A percentile compares a stretch with the other conserved stretches of the same genome.
Conservation (phyloP, 2,888 invertebrate genomes). For the Cancer borealis region DNA sequence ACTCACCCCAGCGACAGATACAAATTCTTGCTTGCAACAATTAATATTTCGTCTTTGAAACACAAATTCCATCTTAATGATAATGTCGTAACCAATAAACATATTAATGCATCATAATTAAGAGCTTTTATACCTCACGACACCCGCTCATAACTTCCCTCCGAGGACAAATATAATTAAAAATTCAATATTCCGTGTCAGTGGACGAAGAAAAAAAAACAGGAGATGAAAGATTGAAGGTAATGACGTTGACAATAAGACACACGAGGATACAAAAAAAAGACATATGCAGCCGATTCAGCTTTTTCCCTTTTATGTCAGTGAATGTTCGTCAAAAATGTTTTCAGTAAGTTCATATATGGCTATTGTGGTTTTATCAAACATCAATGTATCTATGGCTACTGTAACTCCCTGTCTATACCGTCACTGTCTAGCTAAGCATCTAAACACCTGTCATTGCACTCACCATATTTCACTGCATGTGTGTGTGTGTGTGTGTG, state of each 20-base stretch:
- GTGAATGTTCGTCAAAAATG: too few relatives aligned
- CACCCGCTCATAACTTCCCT: conserved; percentile 39
- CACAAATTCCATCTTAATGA: conserved; percentile 36
- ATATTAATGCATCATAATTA: conserved; percentile 60
- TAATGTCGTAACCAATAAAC: conserved; percentile 39
- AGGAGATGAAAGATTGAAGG: background rate
- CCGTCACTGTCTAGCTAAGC: background rate
- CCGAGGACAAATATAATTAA: conserved; percentile 52
- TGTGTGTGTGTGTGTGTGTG: conserved; percentile 32
- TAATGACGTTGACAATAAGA: background rate
- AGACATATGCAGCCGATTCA: background rate
- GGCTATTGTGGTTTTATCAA: background rate
- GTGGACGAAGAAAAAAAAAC: conserved; percentile 5
- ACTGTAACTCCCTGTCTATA: background rate
- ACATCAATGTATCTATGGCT: background rate
- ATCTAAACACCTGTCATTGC: background rate
- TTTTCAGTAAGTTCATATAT: too few relatives aligned
- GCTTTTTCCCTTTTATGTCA: too few relatives aligned
- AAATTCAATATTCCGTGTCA: conserved; percentile 59
- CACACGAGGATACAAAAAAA: background rate
- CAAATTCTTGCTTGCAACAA: conserved; percentile 24
- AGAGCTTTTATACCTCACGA: conserved; percentile 53
- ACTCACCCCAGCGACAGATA: background rate
- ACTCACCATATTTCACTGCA: background rate
- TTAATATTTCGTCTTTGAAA: conserved; percentile 34